These are phyloP conservation scores for Eurytoma californica DNA, from an alignment of 2,888 invertebrate genomes.

Conservation along the genomic window DNA sequence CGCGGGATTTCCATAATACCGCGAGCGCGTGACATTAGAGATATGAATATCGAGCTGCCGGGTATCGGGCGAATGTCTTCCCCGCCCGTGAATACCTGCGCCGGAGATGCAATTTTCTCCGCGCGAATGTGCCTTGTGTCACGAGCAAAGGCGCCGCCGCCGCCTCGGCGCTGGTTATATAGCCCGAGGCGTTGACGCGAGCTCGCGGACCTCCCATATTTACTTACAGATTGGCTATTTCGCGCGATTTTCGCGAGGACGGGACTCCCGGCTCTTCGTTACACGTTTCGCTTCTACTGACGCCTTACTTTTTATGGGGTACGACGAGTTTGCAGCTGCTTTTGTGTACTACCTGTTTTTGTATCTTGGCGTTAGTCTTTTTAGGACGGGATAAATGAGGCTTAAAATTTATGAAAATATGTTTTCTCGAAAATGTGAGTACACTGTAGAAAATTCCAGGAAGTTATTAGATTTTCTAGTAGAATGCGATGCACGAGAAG, in stretches of 20 bases:
- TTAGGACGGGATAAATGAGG: no score
- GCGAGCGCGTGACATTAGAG: constrained; percentile 45
- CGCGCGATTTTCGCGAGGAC: neutral
- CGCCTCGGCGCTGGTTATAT: neutral
- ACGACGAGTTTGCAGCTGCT: no score
- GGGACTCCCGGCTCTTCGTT: neutral
- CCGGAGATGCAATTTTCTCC: constrained; percentile 36
- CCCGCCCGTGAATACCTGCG: constrained; percentile 25
- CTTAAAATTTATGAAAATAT: no score
- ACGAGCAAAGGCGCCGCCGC: neutral
- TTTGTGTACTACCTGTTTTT: no score
- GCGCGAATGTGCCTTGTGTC: constrained; percentile 19
- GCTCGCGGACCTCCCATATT: neutral
- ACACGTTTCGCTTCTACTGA: neutral
- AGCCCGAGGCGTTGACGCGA: neutral
- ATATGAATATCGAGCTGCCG: constrained; percentile 50
- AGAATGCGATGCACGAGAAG: no score
- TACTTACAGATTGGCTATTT: neutral
- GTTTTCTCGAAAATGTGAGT: no score
- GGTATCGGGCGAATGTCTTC: constrained; percentile 30
- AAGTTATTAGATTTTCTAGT: no score
- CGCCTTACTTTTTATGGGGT: no score
- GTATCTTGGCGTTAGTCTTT: no score
- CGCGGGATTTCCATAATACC: constrained; percentile 46
- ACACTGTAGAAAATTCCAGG: no score